These are phyloP conservation scores for Lytechinus pictus DNA, from an alignment of 35 echinoderm and acorn worm species.

Conservation along the genomic window DNA sequence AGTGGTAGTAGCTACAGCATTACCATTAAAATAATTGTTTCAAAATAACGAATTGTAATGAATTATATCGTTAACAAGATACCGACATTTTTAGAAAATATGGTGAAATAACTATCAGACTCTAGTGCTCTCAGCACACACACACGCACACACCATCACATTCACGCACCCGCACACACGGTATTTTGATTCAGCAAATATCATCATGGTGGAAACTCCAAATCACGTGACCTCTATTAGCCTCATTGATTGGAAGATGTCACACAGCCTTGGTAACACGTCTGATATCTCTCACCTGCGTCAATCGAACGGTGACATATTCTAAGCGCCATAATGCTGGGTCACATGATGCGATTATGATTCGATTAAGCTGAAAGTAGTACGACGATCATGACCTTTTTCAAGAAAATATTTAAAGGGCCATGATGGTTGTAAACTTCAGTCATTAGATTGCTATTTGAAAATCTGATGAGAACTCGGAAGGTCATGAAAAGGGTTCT, in stretches of 20 bases:
- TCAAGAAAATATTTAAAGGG: neutral
- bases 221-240: constrained; percentile 38
- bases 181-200: neutral
- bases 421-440: neutral
- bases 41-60: no score
- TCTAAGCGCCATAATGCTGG: neutral
- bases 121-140: no score
- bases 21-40: no score
- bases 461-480: no score
- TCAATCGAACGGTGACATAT: neutral
- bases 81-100: no score
- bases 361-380: constrained; percentile 43
- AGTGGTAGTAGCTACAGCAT: no score
- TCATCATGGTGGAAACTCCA: neutral
- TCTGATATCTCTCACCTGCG: constrained; percentile 35
- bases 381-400: neutral
- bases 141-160: no score
- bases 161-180: no score
- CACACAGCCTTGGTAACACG: neutral
- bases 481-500: no score
- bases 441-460: no score
- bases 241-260: neutral
- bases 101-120: no score
- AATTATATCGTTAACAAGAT: no score
- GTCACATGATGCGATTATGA: constrained; percentile 33